Conservation (phyloP, 1,140 invertebrate species). For the Thalassaphorura encarpata region DNA sequence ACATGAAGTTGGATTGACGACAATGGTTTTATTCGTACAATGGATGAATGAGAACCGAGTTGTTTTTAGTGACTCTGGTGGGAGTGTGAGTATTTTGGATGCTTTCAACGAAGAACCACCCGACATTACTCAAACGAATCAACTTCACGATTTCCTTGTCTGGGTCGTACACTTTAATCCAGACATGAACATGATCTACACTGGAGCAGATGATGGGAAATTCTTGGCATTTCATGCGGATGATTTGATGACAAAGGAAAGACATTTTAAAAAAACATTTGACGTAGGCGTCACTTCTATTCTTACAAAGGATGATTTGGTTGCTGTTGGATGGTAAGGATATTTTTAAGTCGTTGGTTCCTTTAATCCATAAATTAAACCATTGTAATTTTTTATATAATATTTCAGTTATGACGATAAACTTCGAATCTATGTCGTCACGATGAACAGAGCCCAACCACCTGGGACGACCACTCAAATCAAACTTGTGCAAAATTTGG, state of each 20-base stretch:
- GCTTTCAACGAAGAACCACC: too few relatives aligned
- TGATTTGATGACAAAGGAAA: slow-evolving; percentile 4
- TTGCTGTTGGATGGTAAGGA: slow-evolving; percentile 28
- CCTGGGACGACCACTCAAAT: background rate
- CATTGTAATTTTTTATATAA: background rate
- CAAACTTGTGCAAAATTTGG: background rate
- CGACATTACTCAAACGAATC: too few relatives aligned
- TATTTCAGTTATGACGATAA: slow-evolving; percentile 28
- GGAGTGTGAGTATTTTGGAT: too few relatives aligned
- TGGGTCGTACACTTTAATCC: slow-evolving; percentile 27
- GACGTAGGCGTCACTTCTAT: slow-evolving; percentile 29
- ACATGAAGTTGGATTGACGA: background rate
- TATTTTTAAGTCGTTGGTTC: background rate
- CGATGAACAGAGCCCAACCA: background rate
- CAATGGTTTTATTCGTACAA: slow-evolving; percentile 24
- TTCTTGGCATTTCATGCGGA: slow-evolving; percentile 18
- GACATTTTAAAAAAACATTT: slow-evolving; percentile 18
- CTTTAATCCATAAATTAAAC: slow-evolving; percentile 5
- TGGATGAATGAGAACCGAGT: slow-evolving; percentile 18
- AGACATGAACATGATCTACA: slow-evolving; percentile 14
- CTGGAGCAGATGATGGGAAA: slow-evolving; percentile 27
- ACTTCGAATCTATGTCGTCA: slow-evolving; percentile 16
- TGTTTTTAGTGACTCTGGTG: slow-evolving; percentile 20
- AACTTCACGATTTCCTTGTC: slow-evolving; percentile 21
- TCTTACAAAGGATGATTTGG: slow-evolving; percentile 11